Conservation (phyloP, 2,888 invertebrate species). For the Globia sparganii region DNA sequence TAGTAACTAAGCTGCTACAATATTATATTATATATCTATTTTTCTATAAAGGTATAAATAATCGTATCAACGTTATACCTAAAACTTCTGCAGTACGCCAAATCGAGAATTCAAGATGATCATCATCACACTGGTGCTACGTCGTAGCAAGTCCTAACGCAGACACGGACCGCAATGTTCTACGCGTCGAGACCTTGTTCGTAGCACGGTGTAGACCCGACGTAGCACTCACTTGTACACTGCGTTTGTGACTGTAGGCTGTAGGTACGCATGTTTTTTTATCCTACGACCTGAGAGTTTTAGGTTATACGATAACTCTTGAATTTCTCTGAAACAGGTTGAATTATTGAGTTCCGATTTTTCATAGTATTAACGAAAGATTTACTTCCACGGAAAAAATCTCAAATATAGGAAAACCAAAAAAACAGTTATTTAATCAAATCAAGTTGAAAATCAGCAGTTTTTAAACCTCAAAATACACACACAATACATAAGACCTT, state of each 20-base stretch:
- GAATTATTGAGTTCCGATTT: background rate
- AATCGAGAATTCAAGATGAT: background rate
- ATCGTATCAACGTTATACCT: too few relatives aligned
- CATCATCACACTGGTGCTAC: slow-evolving; percentile 21
- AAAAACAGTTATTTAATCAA: background rate
- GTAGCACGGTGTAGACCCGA: slow-evolving; percentile 25
- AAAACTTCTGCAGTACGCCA: background rate
- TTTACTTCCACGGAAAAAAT: background rate
- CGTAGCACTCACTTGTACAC: background rate
- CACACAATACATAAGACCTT: too few relatives aligned
- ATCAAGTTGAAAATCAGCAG: background rate
- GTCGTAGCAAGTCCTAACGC: slow-evolving; percentile 29
- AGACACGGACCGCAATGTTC: slow-evolving; percentile 27
- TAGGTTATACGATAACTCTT: background rate
- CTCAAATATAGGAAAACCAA: background rate
- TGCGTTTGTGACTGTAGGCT: background rate
- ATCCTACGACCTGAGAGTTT: background rate
- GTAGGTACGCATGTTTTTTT: background rate
- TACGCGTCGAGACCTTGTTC: slow-evolving; percentile 34
- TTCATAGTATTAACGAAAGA: background rate
- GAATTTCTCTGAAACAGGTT: background rate
- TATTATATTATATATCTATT: background rate
- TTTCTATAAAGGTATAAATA: background rate
- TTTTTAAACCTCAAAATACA: too few relatives aligned
- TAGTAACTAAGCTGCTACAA: background rate